Evolutionary conservation across 2,888 invertebrate genomes (phyloP).

Genomic region (Chrysolina oricalcia): DNA sequence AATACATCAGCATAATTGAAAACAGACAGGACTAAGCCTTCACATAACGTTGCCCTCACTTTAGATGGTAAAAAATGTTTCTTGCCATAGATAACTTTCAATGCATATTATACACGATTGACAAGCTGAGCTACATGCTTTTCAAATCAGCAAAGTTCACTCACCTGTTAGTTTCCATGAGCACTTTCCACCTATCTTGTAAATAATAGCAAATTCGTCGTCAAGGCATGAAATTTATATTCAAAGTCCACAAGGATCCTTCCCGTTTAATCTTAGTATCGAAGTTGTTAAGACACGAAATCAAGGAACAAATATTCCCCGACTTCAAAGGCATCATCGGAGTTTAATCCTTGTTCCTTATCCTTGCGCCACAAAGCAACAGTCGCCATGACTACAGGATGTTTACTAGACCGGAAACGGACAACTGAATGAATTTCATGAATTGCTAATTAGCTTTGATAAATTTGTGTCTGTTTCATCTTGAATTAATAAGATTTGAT

Average conservation of each 20-base stretch:
- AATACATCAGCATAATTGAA: no score
- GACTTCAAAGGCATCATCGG: conserved; percentile 51
- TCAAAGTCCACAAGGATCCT: conserved; percentile 1
- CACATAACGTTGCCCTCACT: no score
- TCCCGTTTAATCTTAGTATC: conserved; percentile 34
- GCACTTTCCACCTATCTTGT: not conserved
- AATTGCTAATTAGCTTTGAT: conserved; percentile 51
- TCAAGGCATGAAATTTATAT: conserved; percentile 5
- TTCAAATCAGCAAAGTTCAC: no score
- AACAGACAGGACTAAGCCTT: no score
- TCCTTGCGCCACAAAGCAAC: conserved; percentile 28
- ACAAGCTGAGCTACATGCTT: no score
- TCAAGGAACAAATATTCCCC: conserved; percentile 58
- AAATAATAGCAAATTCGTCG: not conserved
- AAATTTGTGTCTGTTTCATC: conserved; percentile 38
- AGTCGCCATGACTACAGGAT: conserved; percentile 38
- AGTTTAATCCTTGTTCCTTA: conserved; percentile 45
- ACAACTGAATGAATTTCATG: conserved; percentile 47
- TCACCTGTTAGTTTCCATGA: not conserved
- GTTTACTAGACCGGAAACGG: conserved; percentile 45
- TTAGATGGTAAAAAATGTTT: no score
- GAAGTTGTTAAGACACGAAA: conserved; percentile 58
- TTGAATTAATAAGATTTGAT: conserved; percentile 37
- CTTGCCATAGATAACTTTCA: no score
- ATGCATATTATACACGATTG: no score